Evolutionary conservation across 2,797 vertebrate species (phyloP).

Genomic region (Micrastur ruficollis): DNA sequence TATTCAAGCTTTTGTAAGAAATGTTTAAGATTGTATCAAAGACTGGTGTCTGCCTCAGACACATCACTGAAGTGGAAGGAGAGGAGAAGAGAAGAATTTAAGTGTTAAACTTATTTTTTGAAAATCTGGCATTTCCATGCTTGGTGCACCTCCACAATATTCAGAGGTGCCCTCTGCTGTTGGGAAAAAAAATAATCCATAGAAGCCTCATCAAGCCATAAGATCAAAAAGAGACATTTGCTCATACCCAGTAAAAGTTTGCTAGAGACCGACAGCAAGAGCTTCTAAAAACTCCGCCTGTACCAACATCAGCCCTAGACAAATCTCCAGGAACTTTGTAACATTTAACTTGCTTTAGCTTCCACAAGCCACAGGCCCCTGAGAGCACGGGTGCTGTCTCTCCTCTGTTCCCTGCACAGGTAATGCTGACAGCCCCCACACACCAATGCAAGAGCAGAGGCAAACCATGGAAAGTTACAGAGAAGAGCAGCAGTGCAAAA

Average conservation of each 20-base stretch:
- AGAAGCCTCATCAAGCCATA: background rate
- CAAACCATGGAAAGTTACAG: background rate
- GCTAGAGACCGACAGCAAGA: background rate
- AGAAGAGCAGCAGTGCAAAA: background rate
- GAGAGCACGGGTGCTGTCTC: background rate
- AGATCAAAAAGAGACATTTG: background rate
- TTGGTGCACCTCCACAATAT: background rate
- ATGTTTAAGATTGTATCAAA: background rate
- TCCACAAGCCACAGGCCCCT: background rate
- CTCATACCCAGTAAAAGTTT: too few relatives aligned
- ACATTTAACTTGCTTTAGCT: background rate
- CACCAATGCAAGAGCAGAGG: background rate
- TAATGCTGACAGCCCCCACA: background rate
- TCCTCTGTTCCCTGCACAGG: background rate
- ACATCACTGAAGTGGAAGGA: background rate
- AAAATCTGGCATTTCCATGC: background rate
- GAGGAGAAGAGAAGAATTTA: background rate
- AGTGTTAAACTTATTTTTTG: background rate
- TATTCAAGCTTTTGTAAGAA: background rate
- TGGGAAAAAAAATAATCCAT: background rate
- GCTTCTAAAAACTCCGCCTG: background rate
- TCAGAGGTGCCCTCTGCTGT: conserved; percentile 11
- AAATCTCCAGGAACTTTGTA: background rate
- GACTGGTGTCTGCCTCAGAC: background rate
- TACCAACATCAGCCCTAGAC: background rate